Evolutionary conservation across 2,888 invertebrate species (phyloP).

Genomic region (Leucophenga montana): DNA sequence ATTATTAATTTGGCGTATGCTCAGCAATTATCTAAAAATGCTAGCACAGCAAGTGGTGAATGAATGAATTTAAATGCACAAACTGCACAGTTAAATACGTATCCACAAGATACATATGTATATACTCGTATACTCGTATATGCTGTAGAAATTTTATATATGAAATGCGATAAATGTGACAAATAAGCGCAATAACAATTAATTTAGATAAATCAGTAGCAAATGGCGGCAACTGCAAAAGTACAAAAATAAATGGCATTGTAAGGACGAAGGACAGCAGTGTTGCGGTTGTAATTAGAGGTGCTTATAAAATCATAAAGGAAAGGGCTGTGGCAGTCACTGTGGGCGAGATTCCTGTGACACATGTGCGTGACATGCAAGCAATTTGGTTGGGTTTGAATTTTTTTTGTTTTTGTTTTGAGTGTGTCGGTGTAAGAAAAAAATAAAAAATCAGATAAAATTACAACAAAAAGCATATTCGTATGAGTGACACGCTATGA

Average conservation of each 20-base stretch:
- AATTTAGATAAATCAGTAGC: constrained; percentile 55
- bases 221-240: not conserved
- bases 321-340: not conserved
- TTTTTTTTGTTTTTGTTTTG: too few species aligned
- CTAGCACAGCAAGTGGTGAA: not conserved
- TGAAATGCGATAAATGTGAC: constrained; percentile 41
- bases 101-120: constrained; percentile 3
- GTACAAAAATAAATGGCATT: constrained; percentile 1
- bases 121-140: not conserved
- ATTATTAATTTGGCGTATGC: constrained; percentile 60
- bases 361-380: too few species aligned
- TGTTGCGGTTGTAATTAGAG: not conserved
- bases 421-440: too few species aligned
- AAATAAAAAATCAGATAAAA: too few species aligned
- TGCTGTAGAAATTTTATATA: constrained; percentile 8
- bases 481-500: too few species aligned
- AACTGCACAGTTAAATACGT: not conserved
- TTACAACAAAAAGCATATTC: too few species aligned
- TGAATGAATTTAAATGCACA: not conserved
- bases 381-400: too few species aligned
- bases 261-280: not conserved
- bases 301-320: constrained; percentile 21
- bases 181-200: constrained; percentile 61
- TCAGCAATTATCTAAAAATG: constrained; percentile 56
- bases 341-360: not conserved